These are phyloP conservation scores for Notolabrus celidotus DNA, from an alignment of 2,797 vertebrate species.

Conservation along the genomic window DNA sequence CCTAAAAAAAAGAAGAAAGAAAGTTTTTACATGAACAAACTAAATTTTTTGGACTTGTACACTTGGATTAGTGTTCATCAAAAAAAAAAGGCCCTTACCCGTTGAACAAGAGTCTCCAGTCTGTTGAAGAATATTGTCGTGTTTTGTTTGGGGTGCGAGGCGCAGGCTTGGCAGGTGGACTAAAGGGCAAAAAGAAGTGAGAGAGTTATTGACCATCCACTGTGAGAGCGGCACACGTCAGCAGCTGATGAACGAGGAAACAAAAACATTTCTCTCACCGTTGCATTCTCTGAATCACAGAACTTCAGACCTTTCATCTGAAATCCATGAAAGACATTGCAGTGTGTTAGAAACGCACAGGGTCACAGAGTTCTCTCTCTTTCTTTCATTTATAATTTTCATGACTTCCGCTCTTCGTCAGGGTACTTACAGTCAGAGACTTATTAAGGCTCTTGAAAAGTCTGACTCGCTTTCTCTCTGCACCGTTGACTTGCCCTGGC, in stretches of 20 bases:
- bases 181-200: conserved; percentile 45
- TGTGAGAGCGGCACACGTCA: neutral
- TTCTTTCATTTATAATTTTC: too few relatives aligned
- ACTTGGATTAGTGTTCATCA: too few relatives aligned
- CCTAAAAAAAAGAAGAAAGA: conserved; percentile 48
- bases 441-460: conserved; percentile 49
- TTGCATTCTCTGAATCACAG: neutral
- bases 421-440: conserved; percentile 65
- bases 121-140: conserved; percentile 61
- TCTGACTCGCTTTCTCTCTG: accelerated
- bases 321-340: conserved; percentile 13
- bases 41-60: too few relatives aligned
- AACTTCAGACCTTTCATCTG: conserved; percentile 42
- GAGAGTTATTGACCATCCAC: neutral
- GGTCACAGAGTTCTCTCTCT: neutral
- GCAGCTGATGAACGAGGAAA: neutral
- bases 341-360: neutral
- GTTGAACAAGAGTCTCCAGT: conserved; percentile 74
- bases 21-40: neutral
- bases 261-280: conserved; percentile 44
- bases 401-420: too few relatives aligned
- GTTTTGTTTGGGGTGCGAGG: conserved; percentile 37
- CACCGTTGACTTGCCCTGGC: accelerated
- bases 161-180: conserved; percentile 67
- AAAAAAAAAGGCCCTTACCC: conserved; percentile 52